Conservation (phyloP, 2,797 vertebrate species). For the Bryconaethiops microstoma region DNA sequence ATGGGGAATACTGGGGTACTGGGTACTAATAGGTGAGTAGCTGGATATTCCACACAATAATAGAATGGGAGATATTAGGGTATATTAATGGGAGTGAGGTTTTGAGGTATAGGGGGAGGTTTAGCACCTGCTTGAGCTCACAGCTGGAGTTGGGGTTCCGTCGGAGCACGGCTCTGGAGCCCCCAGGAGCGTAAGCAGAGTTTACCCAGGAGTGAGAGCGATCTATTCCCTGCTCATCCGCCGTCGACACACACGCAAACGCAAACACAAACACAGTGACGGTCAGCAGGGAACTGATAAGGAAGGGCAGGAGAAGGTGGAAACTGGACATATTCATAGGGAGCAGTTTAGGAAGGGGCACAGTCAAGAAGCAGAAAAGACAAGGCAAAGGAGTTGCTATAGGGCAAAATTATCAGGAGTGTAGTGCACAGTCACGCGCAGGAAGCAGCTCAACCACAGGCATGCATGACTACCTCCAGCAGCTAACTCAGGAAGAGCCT, state of each 20-base stretch:
- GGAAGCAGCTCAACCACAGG: constrained; percentile 29
- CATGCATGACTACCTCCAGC: constrained; percentile 25
- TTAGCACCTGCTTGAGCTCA: constrained; percentile 92
- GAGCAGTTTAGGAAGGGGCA: neutral
- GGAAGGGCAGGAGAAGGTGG: constrained; percentile 46
- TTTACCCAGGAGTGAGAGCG: constrained; percentile 98
- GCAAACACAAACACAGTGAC: constrained; percentile 62
- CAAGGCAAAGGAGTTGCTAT: constrained; percentile 21
- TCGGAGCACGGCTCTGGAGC: constrained; percentile 89
- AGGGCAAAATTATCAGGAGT: constrained; percentile 53
- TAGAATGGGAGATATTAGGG: neutral
- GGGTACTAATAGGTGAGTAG: neutral
- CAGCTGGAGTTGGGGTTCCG: constrained; percentile 89
- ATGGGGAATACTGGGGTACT: neutral
- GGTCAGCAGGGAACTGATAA: constrained; percentile 54
- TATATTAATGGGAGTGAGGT: neutral
- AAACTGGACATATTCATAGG: neutral
- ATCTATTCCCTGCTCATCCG: constrained; percentile 88
- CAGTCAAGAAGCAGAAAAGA: neutral
- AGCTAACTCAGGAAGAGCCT: constrained; percentile 25
- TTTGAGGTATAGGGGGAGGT: constrained; percentile 49
- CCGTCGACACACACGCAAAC: constrained; percentile 65
- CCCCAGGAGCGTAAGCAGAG: constrained; percentile 91
- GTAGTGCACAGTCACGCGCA: constrained; percentile 53
- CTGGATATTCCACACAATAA: neutral